Evolutionary conservation across 2,797 vertebrate genomes (phyloP), one percentile per base, ranked within the genome.

Genomic region (Gadopsis bispinosus): DNA sequence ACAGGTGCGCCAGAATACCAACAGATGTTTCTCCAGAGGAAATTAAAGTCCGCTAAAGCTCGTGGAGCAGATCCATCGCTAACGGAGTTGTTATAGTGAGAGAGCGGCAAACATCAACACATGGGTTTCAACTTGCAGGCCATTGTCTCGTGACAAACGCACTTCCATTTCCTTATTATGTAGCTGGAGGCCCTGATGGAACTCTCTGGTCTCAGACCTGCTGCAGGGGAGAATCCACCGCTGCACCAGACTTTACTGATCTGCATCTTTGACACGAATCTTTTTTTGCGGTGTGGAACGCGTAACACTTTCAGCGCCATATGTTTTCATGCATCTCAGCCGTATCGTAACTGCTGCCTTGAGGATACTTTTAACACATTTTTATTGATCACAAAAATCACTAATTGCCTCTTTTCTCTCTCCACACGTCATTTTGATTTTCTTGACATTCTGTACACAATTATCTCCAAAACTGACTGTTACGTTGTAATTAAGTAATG

Each of bases 161-260:
- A 92, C 92, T 95, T 95, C 94, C 94, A 95, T 95, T 95, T 95
- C 94, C 94, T 95, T 94, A 93, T 95, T 95, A 87, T 95, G 93
- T 91, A 92, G 91, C 93, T 87, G 70, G 77, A 92, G 94, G 94
- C 92, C 83, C 74, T 84, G 89, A 87, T 84, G 86, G 69, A 85
- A 58, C 55, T 22, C 7, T 68, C 79, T 65, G 4, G 69, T 69
- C 66, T 84, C 74, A 56, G 75, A 69, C n/a, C 55, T 53, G 73
- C 69, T 64, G 72, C 75, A 53, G 75, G 19, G 53, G 50, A 62
- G 41, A 73, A 65, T 14, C 20, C 41, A 35, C 29, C 59, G 48
- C 51, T 19, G 17, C 35, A 55, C 12, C n/a, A 39, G 4, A 31
- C 20, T 64, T 55, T 31, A 61, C 20, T n/a, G 12, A 76, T 58